Conservation (phyloP, 2,888 invertebrate genomes). For the Agriopis marginaria region DNA sequence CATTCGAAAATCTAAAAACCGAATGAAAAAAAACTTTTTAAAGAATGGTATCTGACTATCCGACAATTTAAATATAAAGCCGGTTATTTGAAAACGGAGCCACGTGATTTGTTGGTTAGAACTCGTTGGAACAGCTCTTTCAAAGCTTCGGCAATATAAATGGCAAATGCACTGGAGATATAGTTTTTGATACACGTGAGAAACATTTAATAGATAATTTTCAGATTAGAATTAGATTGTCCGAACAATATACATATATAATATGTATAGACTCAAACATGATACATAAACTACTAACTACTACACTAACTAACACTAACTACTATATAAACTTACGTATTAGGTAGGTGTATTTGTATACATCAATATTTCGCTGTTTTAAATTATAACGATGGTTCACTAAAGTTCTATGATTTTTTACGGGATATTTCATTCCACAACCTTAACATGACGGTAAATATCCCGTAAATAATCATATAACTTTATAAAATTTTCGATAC, state of each 20-base stretch:
- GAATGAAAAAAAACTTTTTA: conserved; percentile 11
- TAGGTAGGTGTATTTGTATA: no score
- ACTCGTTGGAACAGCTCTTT: conserved; percentile 7
- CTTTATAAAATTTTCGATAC: neutral
- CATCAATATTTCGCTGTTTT: no score
- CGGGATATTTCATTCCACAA: no score
- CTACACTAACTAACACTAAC: no score
- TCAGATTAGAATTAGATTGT: neutral
- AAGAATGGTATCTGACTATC: conserved; percentile 13
- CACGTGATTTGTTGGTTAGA: conserved; percentile 14
- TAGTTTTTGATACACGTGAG: conserved; percentile 1
- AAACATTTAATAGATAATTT: neutral
- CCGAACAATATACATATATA: neutral
- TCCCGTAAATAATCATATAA: no score
- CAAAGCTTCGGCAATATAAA: conserved; percentile 47
- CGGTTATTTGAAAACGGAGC: conserved; percentile 28
- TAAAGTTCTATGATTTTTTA: no score
- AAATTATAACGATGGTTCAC: no score
- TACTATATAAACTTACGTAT: no score
- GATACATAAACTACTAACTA: no score
- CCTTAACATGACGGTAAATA: no score
- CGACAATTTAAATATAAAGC: conserved; percentile 27
- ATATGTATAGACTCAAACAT: neutral
- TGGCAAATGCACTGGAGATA: conserved; percentile 42
- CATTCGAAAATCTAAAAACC: conserved; percentile 28